Percentiles rank a stretch among this genome's conserved stretches.
phyloP scores from a whole-genome alignment of 2,797 vertebrate species.

The Philypnodon macrostomus region DNA sequence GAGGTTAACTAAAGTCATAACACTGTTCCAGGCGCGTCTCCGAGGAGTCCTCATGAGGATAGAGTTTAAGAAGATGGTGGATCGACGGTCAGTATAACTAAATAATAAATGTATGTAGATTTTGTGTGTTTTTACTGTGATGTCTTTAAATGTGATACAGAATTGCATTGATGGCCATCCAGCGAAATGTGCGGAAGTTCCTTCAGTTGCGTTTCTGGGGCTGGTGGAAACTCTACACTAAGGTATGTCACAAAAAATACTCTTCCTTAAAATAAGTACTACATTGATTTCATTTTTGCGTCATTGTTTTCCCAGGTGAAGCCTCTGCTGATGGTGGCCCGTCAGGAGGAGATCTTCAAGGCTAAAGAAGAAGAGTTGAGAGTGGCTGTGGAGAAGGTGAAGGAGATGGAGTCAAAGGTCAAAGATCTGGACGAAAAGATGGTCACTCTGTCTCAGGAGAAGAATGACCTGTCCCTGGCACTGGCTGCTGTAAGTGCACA shows the following conservation, averaged over 20 bases:
- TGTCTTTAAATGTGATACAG: conserved; percentile 43
- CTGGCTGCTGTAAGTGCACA: conserved; percentile 58
- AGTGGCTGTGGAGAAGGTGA: conserved; percentile 59
- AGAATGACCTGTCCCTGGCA: conserved; percentile 68
- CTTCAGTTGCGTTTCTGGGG: conserved; percentile 73
- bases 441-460: conserved; percentile 74
- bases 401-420: conserved; percentile 56
- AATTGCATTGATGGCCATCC: conserved; percentile 68
- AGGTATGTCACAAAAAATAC: conserved; percentile 33
- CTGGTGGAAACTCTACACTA: conserved; percentile 77
- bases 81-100: conserved; percentile 55
- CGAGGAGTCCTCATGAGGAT: conserved; percentile 68
- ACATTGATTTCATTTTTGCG: no score
- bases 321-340: conserved; percentile 69
- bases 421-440: conserved; percentile 74
- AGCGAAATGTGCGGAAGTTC: conserved; percentile 75
- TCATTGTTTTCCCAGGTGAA: conserved; percentile 59
- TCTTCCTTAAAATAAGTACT: no score
- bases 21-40: conserved; percentile 56
- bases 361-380: conserved; percentile 72
- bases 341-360: conserved; percentile 72
- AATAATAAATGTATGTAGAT: conserved; percentile 33
- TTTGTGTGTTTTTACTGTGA: conserved; percentile 2
- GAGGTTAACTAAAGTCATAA: conserved; percentile 70
- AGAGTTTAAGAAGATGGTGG: conserved; percentile 77